Base-by-base conservation (phyloP, 2,888 invertebrate species). In the Esperia sulphurella region DNA sequence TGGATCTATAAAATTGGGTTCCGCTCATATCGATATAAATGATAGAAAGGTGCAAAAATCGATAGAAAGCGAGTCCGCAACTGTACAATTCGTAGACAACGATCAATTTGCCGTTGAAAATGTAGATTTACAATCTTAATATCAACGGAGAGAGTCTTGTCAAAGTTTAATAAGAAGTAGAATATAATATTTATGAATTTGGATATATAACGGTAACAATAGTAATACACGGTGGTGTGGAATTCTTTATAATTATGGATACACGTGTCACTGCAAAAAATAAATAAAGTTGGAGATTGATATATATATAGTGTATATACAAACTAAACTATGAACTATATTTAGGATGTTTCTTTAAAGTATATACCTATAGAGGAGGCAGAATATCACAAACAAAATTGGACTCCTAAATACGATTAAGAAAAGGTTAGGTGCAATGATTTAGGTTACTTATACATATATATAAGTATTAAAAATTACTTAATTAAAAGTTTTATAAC, bases 11-110 rank as follows among this genome's bases (percentile, higher is more conserved):
- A 76, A 74, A 71, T 73, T 68, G 69, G 67, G 9, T 14, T 13
- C 68, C 63, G 66, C 46, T 13, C 21, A 43, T 52, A 52, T 55
- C 54, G 52, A 75, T 67, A 67, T 58, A 53, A 52, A 57, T 54
- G 55, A 59, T 58, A 55, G 73, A 80, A 81, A 82, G 80, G 81
- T 82, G 81, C 80, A 77, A 73, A 59, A 72, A 70, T 72, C 67
- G 61, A 68, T 66, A 63, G 75, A 75, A 75, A 75, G 75, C 71
- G 75, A 78, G 79, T 72, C 71, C 59, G 61, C 78, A 75, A 79
- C 75, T 79, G 76, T 76, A 68, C 61, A 65, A 65, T 64, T 66
- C 53, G 60, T 62, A 60, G 59, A 63, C 64, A 66, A 58, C 55
- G 43, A 54, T 56, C 51, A 53, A 52, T 45, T 54, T 60, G 54